Evolutionary conservation across 2,888 invertebrate species (phyloP).

Genomic region (Sipha maydis): DNA sequence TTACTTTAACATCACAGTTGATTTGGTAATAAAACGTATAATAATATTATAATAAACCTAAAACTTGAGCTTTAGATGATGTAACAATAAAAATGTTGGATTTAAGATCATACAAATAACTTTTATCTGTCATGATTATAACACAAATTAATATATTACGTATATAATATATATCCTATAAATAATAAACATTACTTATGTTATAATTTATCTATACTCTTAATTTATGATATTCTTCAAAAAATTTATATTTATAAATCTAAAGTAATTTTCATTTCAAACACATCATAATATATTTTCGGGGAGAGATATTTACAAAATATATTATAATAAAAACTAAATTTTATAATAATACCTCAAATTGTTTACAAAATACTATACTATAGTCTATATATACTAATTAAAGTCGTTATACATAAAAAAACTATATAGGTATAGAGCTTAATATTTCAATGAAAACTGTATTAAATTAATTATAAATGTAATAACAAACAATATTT

Average conservation of each 20-base stretch:
- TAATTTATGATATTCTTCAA: neutral
- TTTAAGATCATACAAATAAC: neutral
- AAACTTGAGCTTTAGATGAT: neutral
- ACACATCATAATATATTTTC: neutral
- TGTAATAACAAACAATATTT: neutral
- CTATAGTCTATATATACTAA: constrained; percentile 31
- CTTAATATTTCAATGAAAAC: neutral
- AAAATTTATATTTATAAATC: neutral
- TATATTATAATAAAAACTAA: constrained; percentile 18
- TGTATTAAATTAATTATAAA: neutral
- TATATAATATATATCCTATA: neutral
- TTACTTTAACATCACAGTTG: constrained; percentile 1
- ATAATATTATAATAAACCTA: neutral
- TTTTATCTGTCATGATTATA: neutral
- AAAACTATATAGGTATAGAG: neutral
- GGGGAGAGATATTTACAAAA: constrained; percentile 1
- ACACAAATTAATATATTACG: neutral
- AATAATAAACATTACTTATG: neutral
- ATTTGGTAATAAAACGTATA: neutral
- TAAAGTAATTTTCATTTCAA: neutral
- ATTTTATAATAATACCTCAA: neutral
- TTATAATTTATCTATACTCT: neutral
- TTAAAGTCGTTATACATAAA: constrained; percentile 26
- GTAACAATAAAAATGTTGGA: neutral
- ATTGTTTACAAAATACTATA: constrained; percentile 11